Evolutionary conservation across 2,113 vertebrate species (phyloP).

Genomic region (Vidua chalybeata): DNA sequence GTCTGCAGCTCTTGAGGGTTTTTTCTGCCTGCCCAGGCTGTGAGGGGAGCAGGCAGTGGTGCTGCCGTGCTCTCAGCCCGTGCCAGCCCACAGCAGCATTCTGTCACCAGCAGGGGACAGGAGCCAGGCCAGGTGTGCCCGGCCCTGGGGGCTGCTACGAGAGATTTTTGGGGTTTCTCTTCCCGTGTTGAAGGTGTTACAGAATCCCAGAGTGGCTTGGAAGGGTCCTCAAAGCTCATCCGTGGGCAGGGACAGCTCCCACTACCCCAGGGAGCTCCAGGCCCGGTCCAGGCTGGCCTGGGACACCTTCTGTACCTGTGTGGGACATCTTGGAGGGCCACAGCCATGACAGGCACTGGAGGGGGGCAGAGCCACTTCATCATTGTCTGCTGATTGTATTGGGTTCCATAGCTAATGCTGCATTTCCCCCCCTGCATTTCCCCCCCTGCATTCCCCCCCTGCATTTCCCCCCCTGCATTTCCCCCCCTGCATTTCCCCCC

Average conservation of each 20-base stretch:
- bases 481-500: not conserved
- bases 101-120: too few species aligned
- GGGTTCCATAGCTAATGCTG: not conserved
- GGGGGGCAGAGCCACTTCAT: not conserved
- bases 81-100: too few species aligned
- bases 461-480: too few species aligned
- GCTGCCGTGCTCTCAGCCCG: too few species aligned
- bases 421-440: not conserved
- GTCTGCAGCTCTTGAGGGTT: not conserved
- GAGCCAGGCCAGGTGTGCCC: too few species aligned
- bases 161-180: fast-evolving
- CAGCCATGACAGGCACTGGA: fast-evolving
- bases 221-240: not conserved
- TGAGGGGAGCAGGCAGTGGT: not conserved
- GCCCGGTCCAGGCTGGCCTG: not conserved
- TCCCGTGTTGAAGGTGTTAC: not conserved
- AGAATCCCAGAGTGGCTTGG: not conserved
- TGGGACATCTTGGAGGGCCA: not conserved
- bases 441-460: not conserved
- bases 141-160: not conserved
- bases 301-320: not conserved
- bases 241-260: not conserved
- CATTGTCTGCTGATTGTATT: not conserved
- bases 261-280: not conserved
- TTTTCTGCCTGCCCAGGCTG: not conserved